These are phyloP conservation scores for Argyra leucocephala DNA, from an alignment of 2,888 invertebrate genomes.

Conservation along the genomic window DNA sequence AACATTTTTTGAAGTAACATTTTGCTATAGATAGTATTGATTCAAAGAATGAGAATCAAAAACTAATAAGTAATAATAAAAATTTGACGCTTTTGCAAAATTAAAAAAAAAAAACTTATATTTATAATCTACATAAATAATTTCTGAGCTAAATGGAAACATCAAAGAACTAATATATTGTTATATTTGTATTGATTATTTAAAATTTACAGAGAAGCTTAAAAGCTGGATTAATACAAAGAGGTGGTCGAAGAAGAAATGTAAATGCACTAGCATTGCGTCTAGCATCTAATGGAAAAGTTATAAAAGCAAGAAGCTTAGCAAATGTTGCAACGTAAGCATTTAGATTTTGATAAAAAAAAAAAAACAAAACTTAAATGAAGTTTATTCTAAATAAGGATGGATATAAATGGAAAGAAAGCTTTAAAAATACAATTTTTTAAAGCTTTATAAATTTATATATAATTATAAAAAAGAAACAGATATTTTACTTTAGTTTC, in stretches of 20 bases:
- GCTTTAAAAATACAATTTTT: constrained; percentile 19
- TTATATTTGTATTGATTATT: constrained; percentile 6
- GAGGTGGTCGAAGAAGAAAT: constrained; percentile 27
- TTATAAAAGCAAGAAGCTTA: constrained; percentile 38
- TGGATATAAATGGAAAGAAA: constrained; percentile 13
- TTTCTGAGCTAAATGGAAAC: constrained; percentile 14
- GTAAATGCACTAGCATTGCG: constrained; percentile 34
- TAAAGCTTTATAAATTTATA: constrained; percentile 20
- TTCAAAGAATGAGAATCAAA: too few relatives aligned
- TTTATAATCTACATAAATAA: constrained; percentile 10
- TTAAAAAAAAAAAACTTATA: constrained; percentile 10
- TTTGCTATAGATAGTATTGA: too few relatives aligned
- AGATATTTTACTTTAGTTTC: constrained; percentile 15
- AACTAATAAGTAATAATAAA: constrained; percentile 14
- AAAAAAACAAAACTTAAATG: constrained; percentile 18
- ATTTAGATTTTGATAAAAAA: constrained; percentile 9
- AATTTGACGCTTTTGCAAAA: neutral
- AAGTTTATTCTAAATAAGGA: neutral
- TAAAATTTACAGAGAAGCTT: constrained; percentile 42
- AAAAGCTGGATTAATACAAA: constrained; percentile 27
- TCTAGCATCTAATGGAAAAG: constrained; percentile 37
- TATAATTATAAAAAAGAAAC: neutral
- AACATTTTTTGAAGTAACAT: constrained; percentile 19
- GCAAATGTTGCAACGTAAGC: constrained; percentile 43
- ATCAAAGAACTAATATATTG: constrained; percentile 11